Evolutionary conservation across 1,140 invertebrate genomes (phyloP).

Genomic region (Hormaphis cornu): DNA sequence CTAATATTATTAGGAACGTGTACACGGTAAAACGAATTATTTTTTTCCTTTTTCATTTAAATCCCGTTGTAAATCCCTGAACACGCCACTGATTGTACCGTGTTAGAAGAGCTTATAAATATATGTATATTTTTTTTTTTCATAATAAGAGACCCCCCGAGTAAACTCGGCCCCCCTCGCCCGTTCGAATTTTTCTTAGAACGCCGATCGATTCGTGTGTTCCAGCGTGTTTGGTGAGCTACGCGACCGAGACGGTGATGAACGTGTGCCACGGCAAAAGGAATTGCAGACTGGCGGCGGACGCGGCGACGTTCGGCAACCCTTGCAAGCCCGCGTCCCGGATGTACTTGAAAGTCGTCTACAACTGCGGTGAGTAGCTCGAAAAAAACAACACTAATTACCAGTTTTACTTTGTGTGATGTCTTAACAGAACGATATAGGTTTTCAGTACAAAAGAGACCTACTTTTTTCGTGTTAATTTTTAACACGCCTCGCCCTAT

Average conservation of each 20-base stretch:
- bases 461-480: no score
- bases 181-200: background rate
- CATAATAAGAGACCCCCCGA: no score
- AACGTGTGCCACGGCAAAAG: slow-evolving; percentile 79
- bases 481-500: no score
- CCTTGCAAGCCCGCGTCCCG: slow-evolving; percentile 71
- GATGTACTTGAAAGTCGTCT: slow-evolving; percentile 84
- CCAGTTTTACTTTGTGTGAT: background rate
- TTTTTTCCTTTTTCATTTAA: no score
- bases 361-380: slow-evolving; percentile 78
- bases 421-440: no score
- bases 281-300: slow-evolving; percentile 68
- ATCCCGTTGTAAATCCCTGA: no score
- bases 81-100: no score
- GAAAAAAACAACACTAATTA: background rate
- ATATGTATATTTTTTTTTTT: no score
- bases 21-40: no score
- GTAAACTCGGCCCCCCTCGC: background rate
- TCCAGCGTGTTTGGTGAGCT: slow-evolving; percentile 74
- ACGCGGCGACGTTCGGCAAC: slow-evolving; percentile 73
- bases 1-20: no score
- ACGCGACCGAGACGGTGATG: slow-evolving; percentile 81
- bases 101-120: no score
- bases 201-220: slow-evolving; percentile 34
- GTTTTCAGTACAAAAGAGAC: no score